Evolutionary conservation across 2,797 vertebrate genomes (phyloP).

Genomic region (Ataeniobius toweri): DNA sequence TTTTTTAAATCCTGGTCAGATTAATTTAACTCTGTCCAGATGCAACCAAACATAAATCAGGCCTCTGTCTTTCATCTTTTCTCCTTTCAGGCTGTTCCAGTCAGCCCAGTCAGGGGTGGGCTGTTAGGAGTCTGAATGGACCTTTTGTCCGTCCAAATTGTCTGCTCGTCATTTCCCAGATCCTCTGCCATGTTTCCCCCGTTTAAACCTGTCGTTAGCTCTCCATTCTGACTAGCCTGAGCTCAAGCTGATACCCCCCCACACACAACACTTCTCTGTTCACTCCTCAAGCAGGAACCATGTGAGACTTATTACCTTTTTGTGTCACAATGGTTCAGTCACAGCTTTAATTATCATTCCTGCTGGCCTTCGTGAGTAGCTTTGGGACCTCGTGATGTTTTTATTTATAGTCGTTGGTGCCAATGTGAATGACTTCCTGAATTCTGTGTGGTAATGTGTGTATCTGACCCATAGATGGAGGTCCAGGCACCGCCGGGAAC

Average conservation of each 20-base stretch:
- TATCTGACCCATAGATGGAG: constrained; percentile 80
- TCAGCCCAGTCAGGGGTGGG: constrained; percentile 14
- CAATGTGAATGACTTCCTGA: background rate
- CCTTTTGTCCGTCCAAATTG: constrained; percentile 47
- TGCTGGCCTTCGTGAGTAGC: constrained; percentile 1
- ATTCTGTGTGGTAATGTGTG: background rate
- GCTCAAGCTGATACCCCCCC: background rate
- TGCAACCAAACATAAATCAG: background rate
- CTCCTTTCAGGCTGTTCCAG: constrained; percentile 13
- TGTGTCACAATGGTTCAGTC: constrained; percentile 33
- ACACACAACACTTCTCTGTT: constrained; percentile 29
- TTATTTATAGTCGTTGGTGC: constrained; percentile 38
- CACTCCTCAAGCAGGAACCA: constrained; percentile 32
- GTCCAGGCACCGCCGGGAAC: constrained; percentile 89
- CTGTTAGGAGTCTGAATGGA: constrained; percentile 48
- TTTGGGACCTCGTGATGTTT: constrained; percentile 16
- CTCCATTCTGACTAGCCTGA: constrained; percentile 15
- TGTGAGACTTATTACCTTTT: constrained; percentile 62
- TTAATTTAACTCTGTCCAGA: background rate
- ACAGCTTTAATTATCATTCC: constrained; percentile 29
- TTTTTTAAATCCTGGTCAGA: background rate
- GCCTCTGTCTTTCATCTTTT: background rate
- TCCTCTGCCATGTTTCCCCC: constrained; percentile 24
- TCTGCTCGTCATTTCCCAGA: constrained; percentile 25
- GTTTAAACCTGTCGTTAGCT: constrained; percentile 31